Conservation (phyloP, 1,140 invertebrate species). For the Neelides sp. region DNA sequence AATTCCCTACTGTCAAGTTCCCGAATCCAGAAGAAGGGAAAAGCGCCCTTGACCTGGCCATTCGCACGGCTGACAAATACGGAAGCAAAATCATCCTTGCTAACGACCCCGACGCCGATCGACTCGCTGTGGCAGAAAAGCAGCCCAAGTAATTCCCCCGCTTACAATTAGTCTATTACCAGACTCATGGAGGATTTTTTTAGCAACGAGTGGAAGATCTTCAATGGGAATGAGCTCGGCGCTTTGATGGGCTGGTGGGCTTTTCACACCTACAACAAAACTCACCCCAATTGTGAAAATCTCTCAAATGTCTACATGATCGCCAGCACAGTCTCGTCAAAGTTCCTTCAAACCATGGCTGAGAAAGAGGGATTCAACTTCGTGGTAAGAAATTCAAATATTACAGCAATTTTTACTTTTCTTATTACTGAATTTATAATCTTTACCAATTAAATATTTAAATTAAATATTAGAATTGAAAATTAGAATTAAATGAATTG, state of each 20-base stretch:
- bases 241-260: slow-evolving; percentile 92
- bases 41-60: slow-evolving; percentile 70
- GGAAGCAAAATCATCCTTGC: slow-evolving; percentile 69
- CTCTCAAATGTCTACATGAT: slow-evolving; percentile 60
- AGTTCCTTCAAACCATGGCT: slow-evolving; percentile 78
- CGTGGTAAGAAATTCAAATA: slow-evolving; percentile 41
- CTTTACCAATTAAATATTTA: too few relatives aligned
- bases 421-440: too few relatives aligned
- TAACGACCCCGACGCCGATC: slow-evolving; percentile 97
- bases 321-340: slow-evolving; percentile 92
- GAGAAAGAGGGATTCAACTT: slow-evolving; percentile 69
- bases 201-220: slow-evolving; percentile 73
- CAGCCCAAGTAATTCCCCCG: slow-evolving; percentile 38
- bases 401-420: background rate
- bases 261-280: slow-evolving; percentile 46
- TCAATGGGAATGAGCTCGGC: slow-evolving; percentile 92
- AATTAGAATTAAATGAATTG: too few relatives aligned
- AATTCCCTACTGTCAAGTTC: slow-evolving; percentile 92
- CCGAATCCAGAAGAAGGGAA: slow-evolving; percentile 97
- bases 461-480: too few relatives aligned
- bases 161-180: background rate
- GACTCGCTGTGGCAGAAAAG: slow-evolving; percentile 81
- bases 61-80: slow-evolving; percentile 63
- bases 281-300: slow-evolving; percentile 35
- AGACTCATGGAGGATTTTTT: slow-evolving; percentile 30